Evolutionary conservation across 1,140 invertebrate genomes (phyloP), one percentile per base, ranked within the genome.

Genomic region (Hermatobates lingyangjiaoensis): DNA sequence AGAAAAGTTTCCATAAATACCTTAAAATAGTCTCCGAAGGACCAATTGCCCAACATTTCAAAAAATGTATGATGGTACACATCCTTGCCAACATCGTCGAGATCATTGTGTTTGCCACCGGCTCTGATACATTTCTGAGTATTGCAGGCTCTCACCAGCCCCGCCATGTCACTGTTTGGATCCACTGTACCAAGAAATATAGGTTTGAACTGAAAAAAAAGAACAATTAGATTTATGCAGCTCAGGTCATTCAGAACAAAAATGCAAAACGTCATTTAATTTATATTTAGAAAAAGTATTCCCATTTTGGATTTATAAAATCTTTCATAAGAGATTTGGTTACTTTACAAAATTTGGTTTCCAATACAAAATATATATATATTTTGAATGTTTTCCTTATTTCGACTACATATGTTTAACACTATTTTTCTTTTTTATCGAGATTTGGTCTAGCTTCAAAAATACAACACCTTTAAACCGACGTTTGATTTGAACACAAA

Each of bases 31-130:
- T 98, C 94, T 27, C 95, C 94, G 74, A 99, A 99, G 4, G 94
- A 98, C 96, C 96, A 99, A 65, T 98, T 99, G 21, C 96, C 96
- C 72, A 99, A 76, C 95, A 99, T 99, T 73, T 99, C 96, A 73
- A 99, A 99, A 68, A 98, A 99, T 1, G 96, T 98, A 62, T 99
- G 96, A 75, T 99, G 96, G 62, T 98, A 98, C 1, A 97, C 91
- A 76, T 99, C 96, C 73, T 98, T 98, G 24, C 96, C 96, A 34
- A 99, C 95, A 77, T 98, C 94, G 71, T 99, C 95, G 48, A 99
- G 70, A 70, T 99, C 96, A 71, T 98, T 98, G 64, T 98, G 94
- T 70, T 99, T 98, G 48, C 96, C 96, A 55, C 95, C 96, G 61
- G 95, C 95, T 61, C 96, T 78, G 58, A 98, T 97, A 67, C 95